Percentiles rank a stretch among this genome's conserved stretches.
phyloP scores from a whole-genome alignment of 2,888 invertebrate species.

The Melieria picta region DNA sequence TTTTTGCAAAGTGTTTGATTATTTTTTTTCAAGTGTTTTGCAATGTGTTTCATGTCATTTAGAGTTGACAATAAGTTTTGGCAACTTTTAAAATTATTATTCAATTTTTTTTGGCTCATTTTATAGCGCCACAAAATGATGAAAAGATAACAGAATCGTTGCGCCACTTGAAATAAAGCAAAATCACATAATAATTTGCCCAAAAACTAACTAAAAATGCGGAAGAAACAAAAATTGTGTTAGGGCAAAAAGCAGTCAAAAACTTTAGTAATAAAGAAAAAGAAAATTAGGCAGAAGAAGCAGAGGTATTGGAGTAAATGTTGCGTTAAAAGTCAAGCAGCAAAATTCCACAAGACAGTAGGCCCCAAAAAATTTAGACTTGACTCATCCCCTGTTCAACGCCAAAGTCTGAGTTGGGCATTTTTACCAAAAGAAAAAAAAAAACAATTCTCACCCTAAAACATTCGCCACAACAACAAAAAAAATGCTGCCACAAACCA shows the following conservation, averaged over 20 bases:
- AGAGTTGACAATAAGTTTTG: not conserved
- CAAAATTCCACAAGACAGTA: too few species aligned
- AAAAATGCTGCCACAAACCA: constrained; percentile 30
- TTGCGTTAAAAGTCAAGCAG: not conserved
- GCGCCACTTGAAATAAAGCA: not conserved
- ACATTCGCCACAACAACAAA: too few species aligned
- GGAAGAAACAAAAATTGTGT: constrained; percentile 31
- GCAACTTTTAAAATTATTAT: not conserved
- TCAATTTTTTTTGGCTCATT: not conserved
- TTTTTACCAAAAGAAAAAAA: too few species aligned
- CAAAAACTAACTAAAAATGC: constrained; percentile 16
- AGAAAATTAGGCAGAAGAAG: not conserved
- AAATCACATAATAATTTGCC: constrained; percentile 4
- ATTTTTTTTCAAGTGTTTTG: not conserved
- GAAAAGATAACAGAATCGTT: constrained; percentile 29
- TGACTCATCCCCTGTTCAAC: too few species aligned
- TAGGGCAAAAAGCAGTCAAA: not conserved
- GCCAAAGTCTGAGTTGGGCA: too few species aligned
- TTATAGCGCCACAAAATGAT: constrained; percentile 23
- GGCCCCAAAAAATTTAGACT: too few species aligned
- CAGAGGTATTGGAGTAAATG: too few species aligned
- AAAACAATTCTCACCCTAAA: too few species aligned
- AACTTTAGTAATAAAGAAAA: constrained; percentile 2
- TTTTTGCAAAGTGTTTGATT: not conserved
- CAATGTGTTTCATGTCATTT: not conserved